phyloP scores from a whole-genome alignment of 1,140 invertebrate species.

The Micrasema minimum region DNA sequence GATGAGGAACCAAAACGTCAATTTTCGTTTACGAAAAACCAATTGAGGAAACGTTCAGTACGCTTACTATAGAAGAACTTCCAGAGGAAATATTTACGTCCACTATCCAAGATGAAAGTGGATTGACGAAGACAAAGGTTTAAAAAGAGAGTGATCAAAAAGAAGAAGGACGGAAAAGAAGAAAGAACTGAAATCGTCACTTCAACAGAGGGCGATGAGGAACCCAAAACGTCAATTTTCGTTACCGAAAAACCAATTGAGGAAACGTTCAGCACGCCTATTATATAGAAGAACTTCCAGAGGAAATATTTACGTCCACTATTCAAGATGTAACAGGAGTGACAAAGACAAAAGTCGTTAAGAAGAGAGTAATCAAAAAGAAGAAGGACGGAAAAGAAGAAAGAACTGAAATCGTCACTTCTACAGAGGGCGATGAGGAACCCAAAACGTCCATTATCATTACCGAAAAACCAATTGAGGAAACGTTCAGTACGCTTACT shows the following conservation, averaged over 20 bases:
- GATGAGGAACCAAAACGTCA: conserved; percentile 1
- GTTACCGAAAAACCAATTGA: conserved; percentile 16
- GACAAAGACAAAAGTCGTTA: conserved; percentile 12
- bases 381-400: conserved; percentile 14
- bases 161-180: conserved; percentile 29
- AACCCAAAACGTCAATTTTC: conserved; percentile 17
- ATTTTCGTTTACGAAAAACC: background rate
- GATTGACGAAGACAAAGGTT: background rate
- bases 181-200: conserved; percentile 38
- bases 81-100: conserved; percentile 33
- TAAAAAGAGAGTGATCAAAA: conserved; percentile 52
- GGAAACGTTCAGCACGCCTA: background rate
- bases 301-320: conserved; percentile 26
- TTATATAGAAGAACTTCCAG: conserved; percentile 44
- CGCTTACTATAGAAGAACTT: conserved; percentile 32
- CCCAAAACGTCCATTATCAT: conserved; percentile 3
- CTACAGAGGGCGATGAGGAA: background rate
- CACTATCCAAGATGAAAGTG: background rate
- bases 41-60: background rate
- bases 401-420: conserved; percentile 7
- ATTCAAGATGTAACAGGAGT: background rate
- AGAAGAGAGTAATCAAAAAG: conserved; percentile 32
- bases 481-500: background rate
- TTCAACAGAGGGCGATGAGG: conserved; percentile 52
- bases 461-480: conserved; percentile 4